These are phyloP conservation scores for Calcarius lapponicus DNA, from an alignment of 2,797 vertebrate species.

Conservation along the genomic window DNA sequence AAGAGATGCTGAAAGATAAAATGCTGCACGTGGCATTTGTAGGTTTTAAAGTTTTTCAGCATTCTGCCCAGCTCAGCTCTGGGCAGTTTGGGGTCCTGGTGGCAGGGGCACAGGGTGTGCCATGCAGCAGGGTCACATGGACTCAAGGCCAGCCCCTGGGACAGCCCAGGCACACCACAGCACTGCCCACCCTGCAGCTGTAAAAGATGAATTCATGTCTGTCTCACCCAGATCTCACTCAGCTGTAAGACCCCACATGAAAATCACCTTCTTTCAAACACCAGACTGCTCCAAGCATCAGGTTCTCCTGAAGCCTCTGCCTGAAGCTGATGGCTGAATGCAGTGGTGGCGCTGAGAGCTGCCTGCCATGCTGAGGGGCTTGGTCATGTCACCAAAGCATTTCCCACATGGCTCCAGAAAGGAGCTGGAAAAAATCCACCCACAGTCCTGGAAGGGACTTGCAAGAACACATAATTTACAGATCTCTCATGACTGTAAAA, in stretches of 20 bases:
- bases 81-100: rapidly evolving
- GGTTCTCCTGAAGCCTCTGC: background rate
- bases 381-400: background rate
- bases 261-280: background rate
- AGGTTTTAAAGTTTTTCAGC: background rate
- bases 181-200: background rate
- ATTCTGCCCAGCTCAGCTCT: background rate
- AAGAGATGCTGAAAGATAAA: background rate
- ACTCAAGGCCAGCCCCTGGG: rapidly evolving
- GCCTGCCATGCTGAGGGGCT: background rate
- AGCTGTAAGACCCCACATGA: background rate
- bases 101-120: background rate
- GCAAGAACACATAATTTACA: background rate
- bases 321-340: background rate
- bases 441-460: background rate
- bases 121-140: rapidly evolving
- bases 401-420: background rate
- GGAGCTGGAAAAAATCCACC: background rate
- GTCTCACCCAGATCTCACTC: background rate
- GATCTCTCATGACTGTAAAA: background rate
- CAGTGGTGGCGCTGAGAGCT: background rate
- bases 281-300: background rate
- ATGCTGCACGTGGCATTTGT: rapidly evolving
- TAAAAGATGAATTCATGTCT: background rate
- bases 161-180: background rate